These are phyloP conservation scores for Eulemur rufifrons DNA, from an alignment of 2,113 vertebrate species.

Conservation along the genomic window DNA sequence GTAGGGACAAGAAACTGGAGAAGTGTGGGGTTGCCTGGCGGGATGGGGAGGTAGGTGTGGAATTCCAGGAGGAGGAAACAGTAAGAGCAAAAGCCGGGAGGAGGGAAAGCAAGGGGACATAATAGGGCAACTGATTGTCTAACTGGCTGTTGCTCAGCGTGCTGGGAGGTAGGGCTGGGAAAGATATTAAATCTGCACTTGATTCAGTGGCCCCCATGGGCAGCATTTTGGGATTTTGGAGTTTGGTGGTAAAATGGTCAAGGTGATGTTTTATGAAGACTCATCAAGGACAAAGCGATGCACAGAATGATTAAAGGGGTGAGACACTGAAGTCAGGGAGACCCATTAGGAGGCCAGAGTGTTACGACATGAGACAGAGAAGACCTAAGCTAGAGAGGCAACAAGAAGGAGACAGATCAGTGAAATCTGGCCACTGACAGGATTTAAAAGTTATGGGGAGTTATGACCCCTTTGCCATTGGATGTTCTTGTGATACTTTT, in stretches of 20 bases:
- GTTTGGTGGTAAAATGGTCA: background rate
- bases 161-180: background rate
- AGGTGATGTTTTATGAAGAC: background rate
- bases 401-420: background rate
- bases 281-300: background rate
- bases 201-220: background rate
- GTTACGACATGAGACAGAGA: background rate
- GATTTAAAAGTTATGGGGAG: background rate
- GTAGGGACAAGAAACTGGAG: background rate
- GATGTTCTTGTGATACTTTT: background rate
- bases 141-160: background rate
- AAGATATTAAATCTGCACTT: background rate
- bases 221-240: background rate
- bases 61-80: background rate
- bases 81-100: background rate
- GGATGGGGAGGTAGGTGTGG: background rate
- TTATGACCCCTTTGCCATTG: background rate
- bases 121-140: background rate
- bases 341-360: background rate
- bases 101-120: background rate
- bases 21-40: background rate
- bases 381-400: background rate
- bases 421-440: background rate
- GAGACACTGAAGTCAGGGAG: background rate
- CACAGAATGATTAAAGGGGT: background rate